phyloP scores from a whole-genome alignment of 2,797 vertebrate species.

The Sebastes reedi region DNA sequence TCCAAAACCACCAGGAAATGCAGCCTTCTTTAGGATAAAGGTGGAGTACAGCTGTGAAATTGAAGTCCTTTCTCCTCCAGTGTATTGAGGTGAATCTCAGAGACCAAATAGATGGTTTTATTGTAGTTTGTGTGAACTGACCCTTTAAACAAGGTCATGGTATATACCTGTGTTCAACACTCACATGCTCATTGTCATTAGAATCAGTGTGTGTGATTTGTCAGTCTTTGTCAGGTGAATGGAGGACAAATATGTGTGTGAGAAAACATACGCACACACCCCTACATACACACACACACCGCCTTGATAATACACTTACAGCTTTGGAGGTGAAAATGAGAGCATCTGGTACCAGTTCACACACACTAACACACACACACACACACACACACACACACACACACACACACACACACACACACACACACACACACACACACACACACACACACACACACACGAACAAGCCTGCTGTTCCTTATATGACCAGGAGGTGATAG shows the following conservation, averaged over 20 bases:
- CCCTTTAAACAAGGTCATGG: background rate
- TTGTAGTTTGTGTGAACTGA: background rate
- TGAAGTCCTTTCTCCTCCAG: background rate
- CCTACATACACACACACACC: background rate
- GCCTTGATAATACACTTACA: constrained; percentile 14
- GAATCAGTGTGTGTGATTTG: background rate
- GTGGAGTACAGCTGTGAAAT: background rate
- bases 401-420: background rate
- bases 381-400: background rate
- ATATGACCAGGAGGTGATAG: constrained; percentile 33
- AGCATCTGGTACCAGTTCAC: constrained; percentile 33
- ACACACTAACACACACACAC: background rate
- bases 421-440: constrained; percentile 4
- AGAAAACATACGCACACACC: background rate
- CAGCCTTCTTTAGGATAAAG: background rate
- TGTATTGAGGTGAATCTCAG: background rate
- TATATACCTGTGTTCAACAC: background rate
- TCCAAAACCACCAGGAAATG: background rate
- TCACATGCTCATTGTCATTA: background rate
- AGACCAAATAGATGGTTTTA: no score
- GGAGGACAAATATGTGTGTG: background rate
- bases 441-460: background rate
- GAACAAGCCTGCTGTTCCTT: constrained; percentile 11
- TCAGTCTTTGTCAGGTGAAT: background rate
- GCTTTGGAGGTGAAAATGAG: constrained; percentile 56